These are phyloP conservation scores for Apodemus sylvaticus DNA, from an alignment of 2,113 vertebrate species.

Conservation along the genomic window DNA sequence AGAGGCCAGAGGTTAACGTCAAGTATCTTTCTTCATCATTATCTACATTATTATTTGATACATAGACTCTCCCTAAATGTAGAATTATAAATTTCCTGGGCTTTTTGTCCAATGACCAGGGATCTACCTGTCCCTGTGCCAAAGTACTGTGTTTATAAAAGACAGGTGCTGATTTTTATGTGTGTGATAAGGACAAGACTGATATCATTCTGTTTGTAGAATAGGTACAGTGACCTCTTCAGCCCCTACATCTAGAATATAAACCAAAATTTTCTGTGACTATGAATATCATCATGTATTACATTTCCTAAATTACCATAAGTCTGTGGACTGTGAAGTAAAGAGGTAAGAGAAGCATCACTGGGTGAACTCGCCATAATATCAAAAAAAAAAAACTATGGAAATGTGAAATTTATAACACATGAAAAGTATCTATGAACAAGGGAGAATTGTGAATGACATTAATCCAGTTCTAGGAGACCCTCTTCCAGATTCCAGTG, in stretches of 20 bases:
- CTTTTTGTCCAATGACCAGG: neutral
- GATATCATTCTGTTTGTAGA: neutral
- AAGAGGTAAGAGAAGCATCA: neutral
- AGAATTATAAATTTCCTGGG: neutral
- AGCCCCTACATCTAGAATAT: neutral
- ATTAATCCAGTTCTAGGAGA: neutral
- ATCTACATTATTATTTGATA: neutral
- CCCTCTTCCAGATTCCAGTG: neutral
- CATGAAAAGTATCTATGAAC: neutral
- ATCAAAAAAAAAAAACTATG: neutral
- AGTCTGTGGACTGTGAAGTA: neutral
- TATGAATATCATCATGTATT: neutral
- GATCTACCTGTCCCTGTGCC: neutral
- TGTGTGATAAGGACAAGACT: neutral
- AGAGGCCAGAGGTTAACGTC: neutral
- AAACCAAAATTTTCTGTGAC: neutral
- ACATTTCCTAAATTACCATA: neutral
- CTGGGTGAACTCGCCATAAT: neutral
- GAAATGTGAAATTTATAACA: neutral
- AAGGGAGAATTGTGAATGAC: no score
- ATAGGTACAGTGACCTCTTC: neutral
- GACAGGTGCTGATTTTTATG: no score
- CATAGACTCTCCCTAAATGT: neutral
- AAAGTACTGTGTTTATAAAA: neutral
- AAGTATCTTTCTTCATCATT: neutral